Conservation (phyloP, 2,888 invertebrate species). For the Chaetogeoica ovagalla region DNA sequence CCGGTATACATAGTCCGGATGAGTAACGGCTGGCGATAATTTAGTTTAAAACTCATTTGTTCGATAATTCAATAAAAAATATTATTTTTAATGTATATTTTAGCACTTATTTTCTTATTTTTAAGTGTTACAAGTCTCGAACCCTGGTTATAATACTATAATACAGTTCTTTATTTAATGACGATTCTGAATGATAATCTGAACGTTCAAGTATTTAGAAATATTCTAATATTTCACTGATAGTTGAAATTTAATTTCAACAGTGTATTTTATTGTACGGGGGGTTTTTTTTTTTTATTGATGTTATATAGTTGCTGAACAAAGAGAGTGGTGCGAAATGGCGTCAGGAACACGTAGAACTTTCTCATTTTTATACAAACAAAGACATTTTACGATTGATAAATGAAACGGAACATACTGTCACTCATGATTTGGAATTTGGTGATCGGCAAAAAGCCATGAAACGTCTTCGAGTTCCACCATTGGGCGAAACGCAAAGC, state of each 20-base stretch:
- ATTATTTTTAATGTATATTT: too few species aligned
- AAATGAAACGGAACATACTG: constrained; percentile 73
- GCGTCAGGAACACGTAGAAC: constrained; percentile 77
- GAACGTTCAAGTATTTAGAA: too few species aligned
- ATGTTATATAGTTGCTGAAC: constrained; percentile 63
- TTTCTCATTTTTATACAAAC: constrained; percentile 80
- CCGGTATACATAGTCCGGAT: too few species aligned
- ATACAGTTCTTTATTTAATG: too few species aligned
- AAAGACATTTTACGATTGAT: constrained; percentile 85
- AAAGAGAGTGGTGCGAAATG: constrained; percentile 76
- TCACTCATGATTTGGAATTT: constrained; percentile 72
- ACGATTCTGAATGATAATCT: too few species aligned
- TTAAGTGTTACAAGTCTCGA: too few species aligned
- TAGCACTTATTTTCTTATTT: too few species aligned
- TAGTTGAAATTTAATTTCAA: neutral
- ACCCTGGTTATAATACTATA: too few species aligned
- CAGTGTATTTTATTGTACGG: neutral
- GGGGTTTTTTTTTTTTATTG: constrained; percentile 54
- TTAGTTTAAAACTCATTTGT: too few species aligned
- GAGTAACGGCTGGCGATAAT: too few species aligned
- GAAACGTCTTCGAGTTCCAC: constrained; percentile 84
- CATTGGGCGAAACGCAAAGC: constrained; percentile 79
- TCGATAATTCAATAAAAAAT: too few species aligned
- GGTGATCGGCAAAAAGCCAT: constrained; percentile 84
- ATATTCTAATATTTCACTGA: too few species aligned